Evolutionary conservation across 2,888 invertebrate species (phyloP), one percentile per base, ranked within the genome.

Genomic region (Anodontia alba): DNA sequence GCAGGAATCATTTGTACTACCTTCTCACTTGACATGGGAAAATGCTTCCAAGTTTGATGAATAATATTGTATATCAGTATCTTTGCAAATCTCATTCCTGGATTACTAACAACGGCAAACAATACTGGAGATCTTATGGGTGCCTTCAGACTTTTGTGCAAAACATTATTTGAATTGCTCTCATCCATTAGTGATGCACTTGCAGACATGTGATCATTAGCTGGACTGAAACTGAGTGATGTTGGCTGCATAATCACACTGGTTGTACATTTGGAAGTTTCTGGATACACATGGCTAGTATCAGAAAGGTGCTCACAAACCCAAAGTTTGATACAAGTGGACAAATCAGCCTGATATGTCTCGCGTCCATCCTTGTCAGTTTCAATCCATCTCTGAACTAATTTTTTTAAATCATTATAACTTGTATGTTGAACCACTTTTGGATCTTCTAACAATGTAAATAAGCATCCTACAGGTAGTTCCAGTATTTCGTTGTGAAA

Each of bases 401-500:
- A 83, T 70, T 87, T 89, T 72, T 90, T 91, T 31, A 93, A 76
- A 54, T 91, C 90, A 78, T 89, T 88, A 70, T 91, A 91, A 29
- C 86, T 90, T 23, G 92, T 90, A 77, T 93, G 92, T 68, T 91
- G 91, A 26, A 92, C 90, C 33, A 91, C 89, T 66, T 88, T 83
- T 1, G 90, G 90, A 81, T 93, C 91, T 80, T 92, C 90, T 20
- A 93, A 80, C 36, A 93, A 74, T 42, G 87, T 84, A 43, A 90
- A 87, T n/a, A 93, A 83, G 70, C 88, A 90, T 36, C 87, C 80
- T 33, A 88, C 89, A 17, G 92, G 91, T 26, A 93, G 72, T 42
- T 93, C 93, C 1, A 93, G 74, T 75, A 93, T 90, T 80, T 93
- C 93, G 75, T 92, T 92, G 81, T 92, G 91, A 66, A 88, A 88